These are phyloP conservation scores for Alectura lathami DNA, from an alignment of 2,113 vertebrate genomes.

Conservation along the genomic window DNA sequence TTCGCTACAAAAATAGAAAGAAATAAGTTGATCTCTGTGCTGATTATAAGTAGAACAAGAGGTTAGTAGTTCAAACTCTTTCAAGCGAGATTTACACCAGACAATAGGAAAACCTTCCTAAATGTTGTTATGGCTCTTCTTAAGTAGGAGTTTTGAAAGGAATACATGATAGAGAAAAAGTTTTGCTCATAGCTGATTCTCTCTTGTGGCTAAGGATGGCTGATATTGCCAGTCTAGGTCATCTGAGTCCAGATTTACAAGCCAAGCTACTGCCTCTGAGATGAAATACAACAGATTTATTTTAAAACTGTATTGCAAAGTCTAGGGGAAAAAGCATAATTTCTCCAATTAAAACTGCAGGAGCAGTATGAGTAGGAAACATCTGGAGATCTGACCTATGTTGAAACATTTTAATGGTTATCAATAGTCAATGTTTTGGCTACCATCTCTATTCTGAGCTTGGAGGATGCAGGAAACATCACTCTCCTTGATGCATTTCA, in stretches of 20 bases:
- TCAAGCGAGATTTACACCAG: background rate
- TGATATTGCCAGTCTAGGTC: background rate
- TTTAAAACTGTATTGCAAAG: background rate
- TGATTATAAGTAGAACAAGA: background rate
- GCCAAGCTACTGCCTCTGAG: background rate
- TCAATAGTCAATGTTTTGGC: background rate
- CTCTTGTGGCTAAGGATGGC: background rate
- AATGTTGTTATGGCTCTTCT: background rate
- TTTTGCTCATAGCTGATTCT: background rate
- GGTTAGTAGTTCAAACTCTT: background rate
- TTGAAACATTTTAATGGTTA: conserved; percentile 14
- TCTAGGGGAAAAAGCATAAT: background rate
- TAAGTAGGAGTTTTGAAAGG: background rate
- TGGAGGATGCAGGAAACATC: background rate
- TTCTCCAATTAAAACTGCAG: background rate
- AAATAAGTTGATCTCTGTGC: background rate
- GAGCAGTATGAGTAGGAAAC: background rate
- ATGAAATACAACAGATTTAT: background rate
- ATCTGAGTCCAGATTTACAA: background rate
- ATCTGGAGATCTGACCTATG: background rate
- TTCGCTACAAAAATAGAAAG: background rate
- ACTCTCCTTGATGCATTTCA: conserved; percentile 25
- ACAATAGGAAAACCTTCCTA: background rate
- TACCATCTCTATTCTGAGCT: background rate
- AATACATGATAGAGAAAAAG: background rate